phyloP scores from a whole-genome alignment of 2,888 invertebrate species.

The Meteorus cinctellus region DNA sequence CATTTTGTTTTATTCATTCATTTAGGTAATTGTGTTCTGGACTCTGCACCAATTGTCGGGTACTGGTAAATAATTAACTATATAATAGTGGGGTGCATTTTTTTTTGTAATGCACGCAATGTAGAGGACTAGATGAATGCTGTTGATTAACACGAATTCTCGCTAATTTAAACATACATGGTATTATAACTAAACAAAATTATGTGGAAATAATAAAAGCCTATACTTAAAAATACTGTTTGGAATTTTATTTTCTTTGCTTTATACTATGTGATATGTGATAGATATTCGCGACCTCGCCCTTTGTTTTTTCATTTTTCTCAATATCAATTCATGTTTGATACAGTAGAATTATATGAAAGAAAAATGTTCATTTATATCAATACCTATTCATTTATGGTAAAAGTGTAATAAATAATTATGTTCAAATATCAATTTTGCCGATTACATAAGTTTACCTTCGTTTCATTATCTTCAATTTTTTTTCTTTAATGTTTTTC shows the following conservation, averaged over 20 bases:
- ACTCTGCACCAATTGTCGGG: slow-evolving; percentile 35
- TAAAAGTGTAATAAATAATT: slow-evolving; percentile 65
- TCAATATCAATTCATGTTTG: slow-evolving; percentile 12
- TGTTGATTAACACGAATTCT: not conserved
- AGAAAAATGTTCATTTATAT: not conserved
- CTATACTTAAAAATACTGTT: slow-evolving; percentile 66
- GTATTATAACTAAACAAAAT: slow-evolving; percentile 17
- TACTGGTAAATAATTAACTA: slow-evolving; percentile 37
- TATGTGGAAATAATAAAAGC: slow-evolving; percentile 26
- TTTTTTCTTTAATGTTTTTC: slow-evolving; percentile 21
- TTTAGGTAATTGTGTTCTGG: slow-evolving; percentile 35
- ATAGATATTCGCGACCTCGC: slow-evolving; percentile 18
- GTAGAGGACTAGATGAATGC: slow-evolving; percentile 3
- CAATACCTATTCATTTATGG: slow-evolving; percentile 52
- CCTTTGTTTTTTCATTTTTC: slow-evolving; percentile 27
- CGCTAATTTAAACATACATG: not conserved
- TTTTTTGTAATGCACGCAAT: slow-evolving; percentile 38
- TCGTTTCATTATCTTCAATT: slow-evolving; percentile 24
- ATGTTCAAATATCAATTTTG: slow-evolving; percentile 45
- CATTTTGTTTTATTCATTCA: slow-evolving; percentile 28
- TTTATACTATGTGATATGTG: slow-evolving; percentile 23
- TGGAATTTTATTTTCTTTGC: slow-evolving; percentile 54
- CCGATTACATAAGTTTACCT: slow-evolving; percentile 31
- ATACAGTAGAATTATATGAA: not conserved
- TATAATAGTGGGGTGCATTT: slow-evolving; percentile 15